Conservation (phyloP, 2,888 invertebrate species). For the Philonicus albiceps region DNA sequence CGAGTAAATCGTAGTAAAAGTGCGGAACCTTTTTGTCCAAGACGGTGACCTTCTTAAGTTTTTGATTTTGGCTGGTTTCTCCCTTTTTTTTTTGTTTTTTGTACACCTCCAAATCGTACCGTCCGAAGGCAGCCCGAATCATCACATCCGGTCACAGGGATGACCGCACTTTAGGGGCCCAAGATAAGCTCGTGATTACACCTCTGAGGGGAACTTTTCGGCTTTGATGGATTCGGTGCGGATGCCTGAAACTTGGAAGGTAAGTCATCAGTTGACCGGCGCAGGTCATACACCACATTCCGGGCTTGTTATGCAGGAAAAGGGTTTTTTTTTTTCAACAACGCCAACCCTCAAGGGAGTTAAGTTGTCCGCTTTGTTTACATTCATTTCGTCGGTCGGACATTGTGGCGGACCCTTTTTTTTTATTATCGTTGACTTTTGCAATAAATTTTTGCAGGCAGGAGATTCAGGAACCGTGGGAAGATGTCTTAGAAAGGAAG, state of each 20-base stretch:
- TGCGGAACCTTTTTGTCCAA: background rate
- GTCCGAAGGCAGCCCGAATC: constrained; percentile 11
- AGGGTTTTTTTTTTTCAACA: background rate
- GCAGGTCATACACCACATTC: constrained; percentile 13
- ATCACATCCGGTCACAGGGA: constrained; percentile 45
- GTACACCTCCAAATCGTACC: background rate
- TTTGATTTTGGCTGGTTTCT: background rate
- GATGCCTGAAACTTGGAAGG: background rate
- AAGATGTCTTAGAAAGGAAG: background rate
- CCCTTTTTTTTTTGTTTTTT: background rate
- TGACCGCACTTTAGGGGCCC: constrained; percentile 47
- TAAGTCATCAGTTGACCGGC: background rate
- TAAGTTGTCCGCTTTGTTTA: constrained; percentile 9
- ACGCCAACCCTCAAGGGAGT: background rate
- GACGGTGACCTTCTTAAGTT: constrained; percentile 23
- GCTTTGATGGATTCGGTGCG: background rate
- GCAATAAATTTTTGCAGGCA: background rate
- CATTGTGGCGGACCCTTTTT: background rate
- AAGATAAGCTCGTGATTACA: constrained; percentile 46
- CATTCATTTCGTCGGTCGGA: background rate
- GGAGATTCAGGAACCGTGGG: background rate
- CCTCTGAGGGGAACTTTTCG: background rate
- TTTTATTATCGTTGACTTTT: background rate
- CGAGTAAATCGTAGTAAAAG: constrained; percentile 4
- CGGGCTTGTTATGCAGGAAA: constrained; percentile 1